phyloP scores from a whole-genome alignment of 1,140 invertebrate species.

The Lasaia peninsularis region DNA sequence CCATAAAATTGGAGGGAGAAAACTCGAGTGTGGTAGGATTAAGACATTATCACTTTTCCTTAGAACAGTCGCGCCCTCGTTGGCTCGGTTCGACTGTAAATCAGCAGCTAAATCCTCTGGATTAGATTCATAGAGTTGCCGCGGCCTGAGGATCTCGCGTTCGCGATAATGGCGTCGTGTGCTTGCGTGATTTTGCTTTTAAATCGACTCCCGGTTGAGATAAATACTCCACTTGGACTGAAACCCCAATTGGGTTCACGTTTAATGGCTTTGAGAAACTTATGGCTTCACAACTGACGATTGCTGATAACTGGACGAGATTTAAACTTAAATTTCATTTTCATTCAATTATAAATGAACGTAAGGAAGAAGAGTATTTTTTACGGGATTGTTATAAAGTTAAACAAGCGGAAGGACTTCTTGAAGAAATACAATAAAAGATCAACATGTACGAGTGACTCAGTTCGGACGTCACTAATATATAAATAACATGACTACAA shows the following conservation, averaged over 20 bases:
- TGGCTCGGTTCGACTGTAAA: constrained; percentile 68
- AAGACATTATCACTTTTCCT: constrained; percentile 79
- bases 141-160: constrained; percentile 66
- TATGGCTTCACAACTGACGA: constrained; percentile 52
- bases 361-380: background rate
- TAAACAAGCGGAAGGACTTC: too few species aligned
- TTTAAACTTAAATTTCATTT: constrained; percentile 13
- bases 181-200: constrained; percentile 74
- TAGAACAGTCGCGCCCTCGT: constrained; percentile 65
- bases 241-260: constrained; percentile 50
- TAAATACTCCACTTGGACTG: constrained; percentile 65
- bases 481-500: too few species aligned
- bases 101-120: constrained; percentile 75
- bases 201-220: constrained; percentile 69
- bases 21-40: constrained; percentile 73
- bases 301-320: constrained; percentile 49
- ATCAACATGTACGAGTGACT: too few species aligned
- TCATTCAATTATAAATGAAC: constrained; percentile 3
- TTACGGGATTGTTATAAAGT: too few species aligned
- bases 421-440: background rate
- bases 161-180: constrained; percentile 70
- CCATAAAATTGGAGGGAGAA: constrained; percentile 69
- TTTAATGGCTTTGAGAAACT: constrained; percentile 59
- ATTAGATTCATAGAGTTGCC: constrained; percentile 77
- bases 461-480: too few species aligned